Percentiles rank a stretch among this genome's conserved stretches.
Conservation (phyloP, 2,797 vertebrate species). For the Galaxias olidus region DNA sequence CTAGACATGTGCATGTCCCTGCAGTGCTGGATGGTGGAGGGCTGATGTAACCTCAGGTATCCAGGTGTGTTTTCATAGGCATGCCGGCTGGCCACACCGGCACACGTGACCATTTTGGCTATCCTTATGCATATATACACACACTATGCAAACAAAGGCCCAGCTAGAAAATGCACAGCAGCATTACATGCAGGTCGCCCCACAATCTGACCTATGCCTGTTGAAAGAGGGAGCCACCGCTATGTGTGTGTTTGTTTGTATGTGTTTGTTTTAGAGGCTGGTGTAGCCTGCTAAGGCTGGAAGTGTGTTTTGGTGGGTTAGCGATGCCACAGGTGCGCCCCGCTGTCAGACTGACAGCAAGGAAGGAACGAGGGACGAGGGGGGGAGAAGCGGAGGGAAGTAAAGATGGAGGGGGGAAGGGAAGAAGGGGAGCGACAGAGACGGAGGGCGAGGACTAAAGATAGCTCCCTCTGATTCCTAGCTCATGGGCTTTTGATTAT, state of each 20-base stretch:
- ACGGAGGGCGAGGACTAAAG: neutral
- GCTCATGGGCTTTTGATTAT: slow-evolving; percentile 1
- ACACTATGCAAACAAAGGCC: neutral
- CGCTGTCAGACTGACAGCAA: slow-evolving; percentile 23
- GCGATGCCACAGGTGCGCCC: slow-evolving; percentile 31
- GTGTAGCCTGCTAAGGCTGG: neutral
- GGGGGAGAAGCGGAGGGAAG: neutral
- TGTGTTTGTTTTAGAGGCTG: neutral
- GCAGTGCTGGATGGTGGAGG: no score
- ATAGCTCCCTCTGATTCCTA: neutral
- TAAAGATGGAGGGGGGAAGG: no score
- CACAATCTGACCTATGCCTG: neutral
- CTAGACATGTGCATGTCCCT: no score
- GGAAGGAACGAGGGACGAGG: neutral
- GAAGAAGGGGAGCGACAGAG: neutral
- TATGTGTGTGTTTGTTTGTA: no score
- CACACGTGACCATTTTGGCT: neutral
- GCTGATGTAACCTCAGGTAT: no score
- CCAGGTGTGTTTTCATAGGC: no score
- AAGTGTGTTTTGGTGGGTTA: slow-evolving; percentile 5
- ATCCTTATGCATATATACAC: neutral
- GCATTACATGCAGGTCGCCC: neutral
- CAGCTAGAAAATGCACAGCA: no score
- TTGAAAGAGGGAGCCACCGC: no score
- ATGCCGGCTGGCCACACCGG: no score